Conservation (phyloP, 2,888 invertebrate genomes). For the Dione juno region DNA sequence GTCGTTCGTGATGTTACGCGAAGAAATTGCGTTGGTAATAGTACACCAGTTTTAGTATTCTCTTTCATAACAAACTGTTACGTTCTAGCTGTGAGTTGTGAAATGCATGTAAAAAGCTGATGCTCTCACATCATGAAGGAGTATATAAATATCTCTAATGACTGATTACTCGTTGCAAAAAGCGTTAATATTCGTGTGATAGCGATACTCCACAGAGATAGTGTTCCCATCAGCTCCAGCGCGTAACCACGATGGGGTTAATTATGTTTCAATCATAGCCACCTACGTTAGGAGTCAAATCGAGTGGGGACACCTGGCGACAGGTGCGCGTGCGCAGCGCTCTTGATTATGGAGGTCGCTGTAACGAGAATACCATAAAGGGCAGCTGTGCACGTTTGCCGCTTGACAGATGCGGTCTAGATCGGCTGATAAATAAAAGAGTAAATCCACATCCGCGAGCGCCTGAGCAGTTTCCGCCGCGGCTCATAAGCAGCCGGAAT, state of each 20-base stretch:
- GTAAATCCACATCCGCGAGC: constrained; percentile 75
- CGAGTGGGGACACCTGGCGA: constrained; percentile 68
- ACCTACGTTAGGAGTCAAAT: constrained; percentile 37
- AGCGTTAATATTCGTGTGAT: constrained; percentile 61
- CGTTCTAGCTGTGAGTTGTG: constrained; percentile 76
- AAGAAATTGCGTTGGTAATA: constrained; percentile 62
- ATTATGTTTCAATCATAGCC: constrained; percentile 48
- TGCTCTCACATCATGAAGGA: constrained; percentile 75
- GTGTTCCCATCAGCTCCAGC: constrained; percentile 69
- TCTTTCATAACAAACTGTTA: constrained; percentile 79
- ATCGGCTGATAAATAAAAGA: constrained; percentile 78
- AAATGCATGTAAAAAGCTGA: constrained; percentile 74
- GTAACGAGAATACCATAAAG: constrained; percentile 66
- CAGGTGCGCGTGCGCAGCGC: constrained; percentile 71
- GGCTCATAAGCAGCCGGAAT: constrained; percentile 70
- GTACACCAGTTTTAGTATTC: constrained; percentile 68
- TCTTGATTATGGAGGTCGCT: constrained; percentile 60
- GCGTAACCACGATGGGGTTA: constrained; percentile 59
- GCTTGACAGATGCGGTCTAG: constrained; percentile 80
- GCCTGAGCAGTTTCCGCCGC: constrained; percentile 73
- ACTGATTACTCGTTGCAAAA: constrained; percentile 58
- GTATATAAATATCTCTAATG: constrained; percentile 67
- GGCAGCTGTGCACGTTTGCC: constrained; percentile 75
- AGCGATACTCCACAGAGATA: constrained; percentile 63
- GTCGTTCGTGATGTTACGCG: constrained; percentile 66